These are phyloP conservation scores for Onychomys leucogaster DNA, from an alignment of 2,797 vertebrate species.

Conservation along the genomic window DNA sequence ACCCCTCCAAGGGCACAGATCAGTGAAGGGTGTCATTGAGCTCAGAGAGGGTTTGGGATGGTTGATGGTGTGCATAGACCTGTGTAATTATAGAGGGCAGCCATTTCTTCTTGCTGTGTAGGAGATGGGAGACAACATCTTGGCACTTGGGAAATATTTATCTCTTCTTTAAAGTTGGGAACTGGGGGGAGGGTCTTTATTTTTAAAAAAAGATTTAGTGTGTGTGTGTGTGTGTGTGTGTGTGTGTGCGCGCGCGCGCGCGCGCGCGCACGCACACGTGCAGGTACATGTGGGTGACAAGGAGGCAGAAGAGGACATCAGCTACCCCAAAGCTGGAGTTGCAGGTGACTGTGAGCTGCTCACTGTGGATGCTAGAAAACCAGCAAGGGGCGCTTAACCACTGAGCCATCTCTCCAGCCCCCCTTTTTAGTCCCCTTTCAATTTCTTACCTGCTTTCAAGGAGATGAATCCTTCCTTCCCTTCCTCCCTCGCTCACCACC, in stretches of 20 bases:
- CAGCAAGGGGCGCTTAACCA: background rate
- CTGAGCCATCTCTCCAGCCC: background rate
- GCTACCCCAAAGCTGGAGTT: background rate
- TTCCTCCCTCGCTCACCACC: too few species aligned
- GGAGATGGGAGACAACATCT: background rate
- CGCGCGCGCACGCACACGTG: rapidly evolving
- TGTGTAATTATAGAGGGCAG: background rate
- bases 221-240: background rate
- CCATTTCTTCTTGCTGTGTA: background rate
- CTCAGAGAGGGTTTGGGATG: background rate
- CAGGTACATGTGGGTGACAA: background rate
- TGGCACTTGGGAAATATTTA: background rate
- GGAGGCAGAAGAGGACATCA: background rate
- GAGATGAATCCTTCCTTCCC: background rate
- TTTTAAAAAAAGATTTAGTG: background rate
- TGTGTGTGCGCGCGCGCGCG: background rate
- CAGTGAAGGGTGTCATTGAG: background rate
- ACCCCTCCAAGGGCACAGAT: background rate
- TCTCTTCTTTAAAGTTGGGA: constrained; percentile 84
- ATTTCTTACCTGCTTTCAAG: background rate
- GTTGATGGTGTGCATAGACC: background rate
- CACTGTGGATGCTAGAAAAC: background rate
- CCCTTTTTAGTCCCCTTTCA: too few species aligned
- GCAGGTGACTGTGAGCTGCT: background rate
- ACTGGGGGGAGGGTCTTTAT: constrained; percentile 44